A percentile compares a stretch with the other conserved stretches of the same genome.
Conservation (phyloP, 2,888 invertebrate genomes). For the Sepioteuthis lessoniana region DNA sequence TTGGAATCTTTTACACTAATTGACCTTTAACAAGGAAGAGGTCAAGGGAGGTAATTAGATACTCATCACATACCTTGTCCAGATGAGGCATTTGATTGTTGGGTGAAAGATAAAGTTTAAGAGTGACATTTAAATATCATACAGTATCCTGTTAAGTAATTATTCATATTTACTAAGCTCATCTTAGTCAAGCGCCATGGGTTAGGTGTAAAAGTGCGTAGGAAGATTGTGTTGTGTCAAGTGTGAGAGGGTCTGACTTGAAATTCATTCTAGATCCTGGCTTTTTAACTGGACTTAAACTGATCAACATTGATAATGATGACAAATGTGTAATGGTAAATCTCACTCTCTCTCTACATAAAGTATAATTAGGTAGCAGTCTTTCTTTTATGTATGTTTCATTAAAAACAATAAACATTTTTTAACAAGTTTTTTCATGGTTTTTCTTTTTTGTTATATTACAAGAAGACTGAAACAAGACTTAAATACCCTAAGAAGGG, state of each 20-base stretch:
- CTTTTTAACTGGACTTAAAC: background rate
- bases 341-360: too few relatives aligned
- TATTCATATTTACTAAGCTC: background rate
- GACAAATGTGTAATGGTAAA: too few relatives aligned
- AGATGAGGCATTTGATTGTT: background rate
- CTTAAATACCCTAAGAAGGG: too few relatives aligned
- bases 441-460: too few relatives aligned
- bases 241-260: background rate
- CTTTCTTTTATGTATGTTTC: too few relatives aligned
- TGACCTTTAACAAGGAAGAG: background rate
- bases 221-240: background rate
- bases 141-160: background rate
- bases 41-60: background rate
- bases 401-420: too few relatives aligned
- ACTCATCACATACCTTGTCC: background rate
- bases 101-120: background rate
- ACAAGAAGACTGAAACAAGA: too few relatives aligned
- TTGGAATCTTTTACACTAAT: background rate
- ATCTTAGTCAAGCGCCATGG: background rate
- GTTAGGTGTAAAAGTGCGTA: background rate
- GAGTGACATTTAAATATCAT: conserved; percentile 33
- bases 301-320: background rate
- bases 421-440: too few relatives aligned
- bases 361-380: too few relatives aligned
- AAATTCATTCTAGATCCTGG: background rate